Evolutionary conservation across 2,797 vertebrate genomes (phyloP).

Genomic region (Pantherophis alleghaniensis): DNA sequence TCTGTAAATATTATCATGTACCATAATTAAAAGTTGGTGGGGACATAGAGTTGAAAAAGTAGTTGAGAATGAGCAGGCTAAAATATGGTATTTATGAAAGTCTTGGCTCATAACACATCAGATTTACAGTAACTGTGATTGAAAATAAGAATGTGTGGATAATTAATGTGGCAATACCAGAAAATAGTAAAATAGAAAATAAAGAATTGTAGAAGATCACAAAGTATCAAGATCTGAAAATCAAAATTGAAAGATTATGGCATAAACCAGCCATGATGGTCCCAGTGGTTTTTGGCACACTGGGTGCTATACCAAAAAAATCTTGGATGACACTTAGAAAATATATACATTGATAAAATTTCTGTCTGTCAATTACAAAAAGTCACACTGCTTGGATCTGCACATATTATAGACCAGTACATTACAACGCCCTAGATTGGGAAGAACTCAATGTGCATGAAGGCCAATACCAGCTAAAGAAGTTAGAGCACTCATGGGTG

Average conservation of each 20-base stretch:
- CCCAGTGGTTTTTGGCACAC: too few species aligned
- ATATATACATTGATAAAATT: not conserved
- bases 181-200: not conserved
- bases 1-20: not conserved
- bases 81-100: not conserved
- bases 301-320: not conserved
- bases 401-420: not conserved
- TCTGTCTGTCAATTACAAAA: not conserved
- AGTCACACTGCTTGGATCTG: not conserved
- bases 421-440: not conserved
- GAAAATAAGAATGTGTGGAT: not conserved
- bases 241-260: too few species aligned
- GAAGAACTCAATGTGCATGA: not conserved
- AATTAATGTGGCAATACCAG: too few species aligned
- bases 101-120: not conserved
- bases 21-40: not conserved
- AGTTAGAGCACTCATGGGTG: not conserved
- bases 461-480: not conserved
- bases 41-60: not conserved
- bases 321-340: not conserved
- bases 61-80: not conserved
- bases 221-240: not conserved
- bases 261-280: too few species aligned
- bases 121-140: not conserved
- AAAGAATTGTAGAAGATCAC: not conserved